Evolutionary conservation across 1,140 invertebrate species (phyloP), one percentile per base, ranked within the genome.

Genomic region (Bombyx mandarina): DNA sequence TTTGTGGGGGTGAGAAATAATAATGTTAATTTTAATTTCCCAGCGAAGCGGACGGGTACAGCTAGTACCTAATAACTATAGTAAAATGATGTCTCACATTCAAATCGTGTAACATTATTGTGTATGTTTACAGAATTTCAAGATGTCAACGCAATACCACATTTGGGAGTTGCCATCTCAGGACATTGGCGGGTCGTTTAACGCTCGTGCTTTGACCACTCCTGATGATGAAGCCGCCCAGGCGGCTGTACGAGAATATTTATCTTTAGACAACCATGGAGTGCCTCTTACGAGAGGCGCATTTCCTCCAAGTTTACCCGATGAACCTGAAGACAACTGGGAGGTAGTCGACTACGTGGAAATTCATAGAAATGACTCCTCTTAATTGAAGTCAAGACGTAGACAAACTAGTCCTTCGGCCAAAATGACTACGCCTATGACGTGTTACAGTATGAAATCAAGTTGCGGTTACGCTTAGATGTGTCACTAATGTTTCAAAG

Each of bases 191-290:
- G 86, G 93, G 6, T 75, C 89, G 0, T 90, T 92, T 66, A 93
- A 93, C 67, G 91, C 92, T 0, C 73, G 79, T 7, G 77, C 83
- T 0, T 65, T 74, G 0, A 58, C 61, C 0, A 63, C 66, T 1
- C 88, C 88, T 6, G 72, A 82, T 8, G 73, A 91, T 54, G 78
- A 89, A 2, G 63, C 75, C 7, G 62, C 90, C n/a, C 75, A 88
- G 0, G 81, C 88, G 5, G 86, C 89, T 7, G 66, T 93, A 45
- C 76, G 89, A n/a, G 76, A 85, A 3, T 93, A 92, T 73, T 79
- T 92, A 6, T 92, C 92, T 2, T 67, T 93, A 18, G 89, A 89
- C 49, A 57, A 86, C 2, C 78, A 90, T 52, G 92, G 92, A 0
- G 82, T 85, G 45, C 92, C 93, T 0, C 63, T 93, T 42, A 75